Evolutionary conservation across 2,888 invertebrate species (phyloP).

Genomic region (Alsophila aescularia): DNA sequence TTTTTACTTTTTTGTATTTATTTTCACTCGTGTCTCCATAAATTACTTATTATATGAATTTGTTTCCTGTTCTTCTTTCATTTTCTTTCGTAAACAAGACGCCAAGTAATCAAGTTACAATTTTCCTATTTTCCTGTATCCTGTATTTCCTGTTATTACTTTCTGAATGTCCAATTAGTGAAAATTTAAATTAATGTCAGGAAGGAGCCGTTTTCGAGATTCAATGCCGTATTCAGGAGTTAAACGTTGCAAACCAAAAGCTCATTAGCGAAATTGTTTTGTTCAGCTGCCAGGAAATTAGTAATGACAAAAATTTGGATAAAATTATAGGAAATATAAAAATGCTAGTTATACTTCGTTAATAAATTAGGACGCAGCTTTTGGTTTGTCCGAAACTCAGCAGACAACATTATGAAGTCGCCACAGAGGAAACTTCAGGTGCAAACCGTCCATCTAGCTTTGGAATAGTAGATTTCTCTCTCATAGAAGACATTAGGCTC

Average conservation of each 20-base stretch:
- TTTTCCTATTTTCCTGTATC: constrained; percentile 6
- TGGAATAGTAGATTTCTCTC: too few species aligned
- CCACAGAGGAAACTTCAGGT: too few species aligned
- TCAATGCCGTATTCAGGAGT: constrained; percentile 22
- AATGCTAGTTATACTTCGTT: neutral
- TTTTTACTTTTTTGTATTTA: too few species aligned
- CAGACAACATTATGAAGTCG: too few species aligned
- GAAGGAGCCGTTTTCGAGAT: constrained; percentile 30
- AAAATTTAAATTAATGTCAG: constrained; percentile 41
- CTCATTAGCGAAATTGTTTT: constrained; percentile 47
- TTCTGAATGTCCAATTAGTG: constrained; percentile 45
- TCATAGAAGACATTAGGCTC: too few species aligned
- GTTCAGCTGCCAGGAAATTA: constrained; percentile 34
- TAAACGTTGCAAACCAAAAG: constrained; percentile 40
- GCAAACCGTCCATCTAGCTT: too few species aligned
- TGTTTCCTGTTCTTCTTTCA: constrained; percentile 2
- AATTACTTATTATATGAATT: neutral
- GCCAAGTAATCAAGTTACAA: constrained; percentile 6
- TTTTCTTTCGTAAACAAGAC: constrained; percentile 8
- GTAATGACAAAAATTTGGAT: constrained; percentile 24
- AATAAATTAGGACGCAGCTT: neutral
- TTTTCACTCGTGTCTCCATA: too few species aligned
- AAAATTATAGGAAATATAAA: constrained; percentile 9
- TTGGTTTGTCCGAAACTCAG: too few species aligned
- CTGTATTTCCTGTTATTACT: constrained; percentile 26